Base-by-base conservation (phyloP, 2,888 invertebrate genomes). In the Pachydiplax longipennis region DNA sequence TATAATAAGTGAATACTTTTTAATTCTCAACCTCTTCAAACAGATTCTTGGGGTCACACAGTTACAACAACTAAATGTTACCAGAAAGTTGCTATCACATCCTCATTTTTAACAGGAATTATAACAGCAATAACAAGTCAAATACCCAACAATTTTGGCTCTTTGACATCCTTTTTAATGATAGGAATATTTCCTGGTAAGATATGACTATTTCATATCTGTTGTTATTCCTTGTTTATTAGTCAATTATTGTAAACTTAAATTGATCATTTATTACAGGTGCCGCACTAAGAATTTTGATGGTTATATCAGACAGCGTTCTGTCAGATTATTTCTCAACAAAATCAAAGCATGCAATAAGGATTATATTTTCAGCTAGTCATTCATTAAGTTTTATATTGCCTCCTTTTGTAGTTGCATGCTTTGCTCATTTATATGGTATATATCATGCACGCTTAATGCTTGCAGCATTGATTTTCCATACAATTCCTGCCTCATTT, bases 31-130 rank as follows among this genome's bases (percentile, higher is more conserved):
- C 18, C 18, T 0, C 53, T 53, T 18, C 18, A 10, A 0, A n/a
- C 37, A 87, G 87, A 87, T 37, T 87, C 87, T 25, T 87, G 87
- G 87, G 61, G 87, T 65, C 37, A 87, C 35, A 87, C 87, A 37
- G 22, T 61, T 31, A 18, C 58, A 18, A 87, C 35, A 5, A 87
- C 65, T 25, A 35, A 58, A 18, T n/a, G n/a, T 13, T 65, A 61
- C 37, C 58, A 65, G 65, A 87, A 65, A 48, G 2, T 87, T 58
- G 61, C 61, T 22, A 15, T 65, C 12, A 22, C 37, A 4, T 35
- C 87, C 37, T 87, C 87, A n/a, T n/a, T 87, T 37, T 18, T 40
- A 15, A n/a, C 87, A 87, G 87, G 61, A 65, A 18, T 58, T n/a
- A 37, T 58, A n/a, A 61, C 61, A 40, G 40, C n/a, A 1, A 35